A percentile compares a stretch with the other conserved stretches of the same genome.
phyloP scores from a whole-genome alignment of 1,140 invertebrate genomes.

The Drosophila pseudoananassae region DNA sequence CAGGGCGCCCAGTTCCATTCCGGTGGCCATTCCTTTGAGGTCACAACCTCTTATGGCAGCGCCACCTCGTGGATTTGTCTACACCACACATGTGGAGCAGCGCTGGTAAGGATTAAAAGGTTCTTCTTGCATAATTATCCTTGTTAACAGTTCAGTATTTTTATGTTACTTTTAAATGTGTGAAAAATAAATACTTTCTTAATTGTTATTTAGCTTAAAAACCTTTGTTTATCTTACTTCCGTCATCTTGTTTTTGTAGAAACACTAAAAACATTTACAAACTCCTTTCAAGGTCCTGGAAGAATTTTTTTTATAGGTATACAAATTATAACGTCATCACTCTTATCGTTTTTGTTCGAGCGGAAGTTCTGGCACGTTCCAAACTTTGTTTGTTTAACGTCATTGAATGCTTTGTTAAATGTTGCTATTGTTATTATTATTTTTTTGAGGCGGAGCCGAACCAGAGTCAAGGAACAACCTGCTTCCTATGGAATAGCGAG shows the following conservation, averaged over 20 bases:
- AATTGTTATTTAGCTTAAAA: constrained; percentile 20
- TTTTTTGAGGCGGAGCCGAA: not conserved
- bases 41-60: constrained; percentile 50
- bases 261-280: not conserved
- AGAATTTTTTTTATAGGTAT: not conserved
- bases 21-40: constrained; percentile 65
- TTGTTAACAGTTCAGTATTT: constrained; percentile 53
- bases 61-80: constrained; percentile 47
- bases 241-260: not conserved
- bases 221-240: not conserved
- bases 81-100: constrained; percentile 65
- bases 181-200: constrained; percentile 12
- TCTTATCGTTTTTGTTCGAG: constrained; percentile 19
- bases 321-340: constrained; percentile 40
- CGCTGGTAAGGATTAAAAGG: constrained; percentile 49
- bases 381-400: constrained; percentile 44
- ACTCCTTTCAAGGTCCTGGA: not conserved
- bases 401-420: constrained; percentile 49
- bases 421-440: constrained; percentile 25
- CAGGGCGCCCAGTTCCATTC: constrained; percentile 45
- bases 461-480: constrained; percentile 16
- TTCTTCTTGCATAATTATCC: not conserved
- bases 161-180: constrained; percentile 13
- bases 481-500: constrained; percentile 29
- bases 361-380: constrained; percentile 44